These are phyloP conservation scores for Cheilosia vulpina DNA, from an alignment of 2,888 invertebrate genomes.

Conservation along the genomic window DNA sequence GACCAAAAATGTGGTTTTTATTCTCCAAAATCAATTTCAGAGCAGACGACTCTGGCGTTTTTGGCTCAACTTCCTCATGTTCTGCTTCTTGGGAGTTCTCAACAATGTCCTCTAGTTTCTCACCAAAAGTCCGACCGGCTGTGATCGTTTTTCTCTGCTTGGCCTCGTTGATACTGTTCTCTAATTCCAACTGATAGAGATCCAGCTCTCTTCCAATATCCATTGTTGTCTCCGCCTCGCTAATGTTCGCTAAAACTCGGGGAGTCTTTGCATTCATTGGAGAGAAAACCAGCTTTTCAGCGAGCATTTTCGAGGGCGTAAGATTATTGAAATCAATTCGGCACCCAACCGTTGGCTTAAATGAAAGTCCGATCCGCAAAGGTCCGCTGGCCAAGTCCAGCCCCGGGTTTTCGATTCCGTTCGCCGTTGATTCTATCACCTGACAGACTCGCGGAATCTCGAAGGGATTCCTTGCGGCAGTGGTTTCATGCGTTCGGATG, in stretches of 20 bases:
- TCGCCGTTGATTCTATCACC: constrained; percentile 35
- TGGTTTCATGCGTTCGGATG: constrained; percentile 79
- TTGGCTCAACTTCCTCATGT: constrained; percentile 53
- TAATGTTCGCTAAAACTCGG: constrained; percentile 79
- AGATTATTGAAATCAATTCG: constrained; percentile 82
- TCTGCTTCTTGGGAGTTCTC: constrained; percentile 77
- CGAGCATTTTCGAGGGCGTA: constrained; percentile 81
- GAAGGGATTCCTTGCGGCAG: constrained; percentile 81
- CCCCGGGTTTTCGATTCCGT: constrained; percentile 77
- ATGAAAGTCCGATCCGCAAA: constrained; percentile 81
- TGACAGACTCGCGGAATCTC: constrained; percentile 80
- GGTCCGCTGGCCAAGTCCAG: constrained; percentile 76
- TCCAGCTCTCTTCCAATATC: constrained; percentile 83
- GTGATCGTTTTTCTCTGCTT: constrained; percentile 79
- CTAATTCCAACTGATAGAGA: constrained; percentile 82
- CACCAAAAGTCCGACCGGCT: constrained; percentile 40
- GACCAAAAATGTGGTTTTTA: neutral
- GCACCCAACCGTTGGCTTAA: constrained; percentile 81
- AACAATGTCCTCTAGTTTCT: constrained; percentile 58
- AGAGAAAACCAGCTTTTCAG: constrained; percentile 82
- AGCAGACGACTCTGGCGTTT: constrained; percentile 31
- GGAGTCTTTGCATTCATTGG: constrained; percentile 76
- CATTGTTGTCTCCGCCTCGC: constrained; percentile 80
- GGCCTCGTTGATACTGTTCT: constrained; percentile 83
- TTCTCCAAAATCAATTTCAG: neutral